Conservation (phyloP, 2,888 invertebrate species). For the Apantesis nais region DNA sequence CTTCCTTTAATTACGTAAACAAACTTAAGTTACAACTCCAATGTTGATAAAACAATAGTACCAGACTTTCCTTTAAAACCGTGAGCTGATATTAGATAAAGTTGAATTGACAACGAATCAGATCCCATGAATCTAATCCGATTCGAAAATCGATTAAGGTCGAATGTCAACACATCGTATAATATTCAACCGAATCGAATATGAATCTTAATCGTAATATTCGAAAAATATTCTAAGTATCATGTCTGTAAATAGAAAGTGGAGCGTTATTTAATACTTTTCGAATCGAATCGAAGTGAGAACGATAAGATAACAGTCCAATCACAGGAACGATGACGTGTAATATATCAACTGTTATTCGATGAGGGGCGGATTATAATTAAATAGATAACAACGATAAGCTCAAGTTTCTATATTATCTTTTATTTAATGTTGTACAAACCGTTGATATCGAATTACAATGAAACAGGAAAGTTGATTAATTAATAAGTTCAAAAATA, state of each 20-base stretch:
- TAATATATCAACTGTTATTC: neutral
- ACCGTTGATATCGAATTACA: neutral
- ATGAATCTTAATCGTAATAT: neutral
- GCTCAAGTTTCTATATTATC: neutral
- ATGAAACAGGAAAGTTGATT: neutral
- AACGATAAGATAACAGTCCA: neutral
- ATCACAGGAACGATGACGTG: neutral
- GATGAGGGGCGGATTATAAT: conserved; percentile 3
- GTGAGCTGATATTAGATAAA: neutral
- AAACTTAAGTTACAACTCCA: neutral
- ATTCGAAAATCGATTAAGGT: too few relatives aligned
- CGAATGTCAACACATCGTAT: neutral
- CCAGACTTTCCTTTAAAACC: neutral
- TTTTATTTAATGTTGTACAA: neutral
- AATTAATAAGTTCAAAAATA: too few relatives aligned
- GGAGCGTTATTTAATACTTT: neutral
- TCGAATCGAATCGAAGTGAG: neutral
- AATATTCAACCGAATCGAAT: neutral
- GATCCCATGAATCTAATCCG: too few relatives aligned
- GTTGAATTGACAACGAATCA: too few relatives aligned
- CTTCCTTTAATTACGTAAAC: neutral
- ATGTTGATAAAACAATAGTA: neutral
- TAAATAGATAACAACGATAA: neutral
- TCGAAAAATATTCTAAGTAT: neutral
- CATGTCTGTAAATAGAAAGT: neutral